Conservation (phyloP, 2,113 vertebrate genomes). For the Sceloporus tristichus region DNA sequence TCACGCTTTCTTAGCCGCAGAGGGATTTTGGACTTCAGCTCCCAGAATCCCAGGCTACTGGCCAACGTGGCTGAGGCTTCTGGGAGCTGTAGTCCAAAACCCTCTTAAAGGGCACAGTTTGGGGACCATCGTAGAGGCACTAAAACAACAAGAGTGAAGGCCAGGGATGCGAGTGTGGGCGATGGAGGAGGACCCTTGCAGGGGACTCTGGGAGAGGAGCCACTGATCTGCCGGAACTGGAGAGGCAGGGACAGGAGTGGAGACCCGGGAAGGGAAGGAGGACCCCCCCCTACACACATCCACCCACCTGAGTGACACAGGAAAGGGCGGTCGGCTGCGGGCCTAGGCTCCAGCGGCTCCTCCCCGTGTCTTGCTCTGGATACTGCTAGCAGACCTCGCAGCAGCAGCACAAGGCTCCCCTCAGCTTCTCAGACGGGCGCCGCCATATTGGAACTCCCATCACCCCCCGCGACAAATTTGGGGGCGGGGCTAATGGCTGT, state of each 20-base stretch:
- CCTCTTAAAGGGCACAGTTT: too few species aligned
- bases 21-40: too few species aligned
- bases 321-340: constrained; percentile 61
- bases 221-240: too few species aligned
- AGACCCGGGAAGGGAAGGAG: too few species aligned
- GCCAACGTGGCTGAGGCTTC: too few species aligned
- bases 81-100: too few species aligned
- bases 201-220: rapidly evolving
- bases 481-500: constrained; percentile 1
- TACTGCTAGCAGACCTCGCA: neutral
- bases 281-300: too few species aligned
- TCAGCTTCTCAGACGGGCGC: constrained; percentile 78
- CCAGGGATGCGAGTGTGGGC: neutral
- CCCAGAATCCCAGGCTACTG: too few species aligned
- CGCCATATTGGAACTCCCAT: constrained; percentile 88
- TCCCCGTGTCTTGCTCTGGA: constrained; percentile 14
- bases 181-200: neutral
- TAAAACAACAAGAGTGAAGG: neutral
- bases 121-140: neutral
- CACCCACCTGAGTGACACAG: constrained; percentile 65
- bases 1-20: too few species aligned
- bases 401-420: neutral
- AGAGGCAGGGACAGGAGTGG: too few species aligned
- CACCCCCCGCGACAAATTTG: constrained; percentile 70
- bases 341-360: constrained; percentile 30